Percentiles rank a stretch among this genome's conserved stretches.
phyloP scores from a whole-genome alignment of 23 tunicate genomes.

The Ascidia mentula region DNA sequence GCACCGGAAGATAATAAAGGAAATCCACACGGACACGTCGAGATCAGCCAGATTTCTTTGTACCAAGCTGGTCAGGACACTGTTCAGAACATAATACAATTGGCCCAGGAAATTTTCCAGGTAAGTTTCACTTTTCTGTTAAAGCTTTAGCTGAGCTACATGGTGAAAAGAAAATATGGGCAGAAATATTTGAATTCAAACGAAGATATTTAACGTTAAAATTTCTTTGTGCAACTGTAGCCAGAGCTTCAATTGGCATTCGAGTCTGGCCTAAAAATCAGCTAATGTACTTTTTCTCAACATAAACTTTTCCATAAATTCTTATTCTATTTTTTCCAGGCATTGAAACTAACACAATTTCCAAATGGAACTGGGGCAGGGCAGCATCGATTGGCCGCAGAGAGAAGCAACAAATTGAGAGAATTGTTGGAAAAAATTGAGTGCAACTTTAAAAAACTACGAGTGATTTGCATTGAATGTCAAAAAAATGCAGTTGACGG shows the following conservation, averaged over 20 bases:
- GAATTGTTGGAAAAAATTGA: constrained; percentile 35
- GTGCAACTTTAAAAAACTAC: constrained; percentile 32
- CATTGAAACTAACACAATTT: constrained; percentile 32
- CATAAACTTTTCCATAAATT: too few relatives aligned
- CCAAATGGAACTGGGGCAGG: constrained; percentile 37
- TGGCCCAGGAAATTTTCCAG: constrained; percentile 60
- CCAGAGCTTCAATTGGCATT: too few relatives aligned
- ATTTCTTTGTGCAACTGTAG: too few relatives aligned
- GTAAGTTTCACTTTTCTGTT: neutral
- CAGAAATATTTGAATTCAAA: neutral
- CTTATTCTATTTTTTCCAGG: constrained; percentile 21
- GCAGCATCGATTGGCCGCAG: constrained; percentile 26
- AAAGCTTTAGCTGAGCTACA: too few relatives aligned
- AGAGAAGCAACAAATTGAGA: constrained; percentile 40
- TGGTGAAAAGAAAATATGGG: neutral
- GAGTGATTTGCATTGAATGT: constrained; percentile 47
- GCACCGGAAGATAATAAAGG: neutral
- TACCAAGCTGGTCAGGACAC: constrained; percentile 57
- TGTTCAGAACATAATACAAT: constrained; percentile 50
- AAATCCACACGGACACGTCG: neutral
- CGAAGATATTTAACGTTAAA: neutral
- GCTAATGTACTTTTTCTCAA: too few relatives aligned
- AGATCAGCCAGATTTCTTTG: constrained; percentile 29
- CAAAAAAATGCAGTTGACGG: constrained; percentile 19
- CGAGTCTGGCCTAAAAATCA: too few relatives aligned